Conservation (phyloP, 2,888 invertebrate species). For the Ophion costatus region DNA sequence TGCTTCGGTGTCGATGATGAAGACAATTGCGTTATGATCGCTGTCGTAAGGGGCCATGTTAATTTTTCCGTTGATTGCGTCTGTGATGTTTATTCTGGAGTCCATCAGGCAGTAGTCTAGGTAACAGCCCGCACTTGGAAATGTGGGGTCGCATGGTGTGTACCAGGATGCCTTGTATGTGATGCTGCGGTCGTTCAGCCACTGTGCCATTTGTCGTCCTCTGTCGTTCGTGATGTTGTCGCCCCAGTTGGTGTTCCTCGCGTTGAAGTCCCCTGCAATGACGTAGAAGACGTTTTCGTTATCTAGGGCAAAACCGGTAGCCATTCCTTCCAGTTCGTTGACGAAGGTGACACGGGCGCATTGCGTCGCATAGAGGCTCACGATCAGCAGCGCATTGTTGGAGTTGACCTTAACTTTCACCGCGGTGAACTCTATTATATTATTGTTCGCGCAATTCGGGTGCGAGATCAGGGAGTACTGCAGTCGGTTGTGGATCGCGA, state of each 20-base stretch:
- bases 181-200: constrained; percentile 13
- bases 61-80: constrained; percentile 10
- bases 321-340: constrained; percentile 35
- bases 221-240: constrained; percentile 36
- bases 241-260: constrained; percentile 39
- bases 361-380: constrained; percentile 38
- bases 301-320: not conserved
- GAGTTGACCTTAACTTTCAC: constrained; percentile 5
- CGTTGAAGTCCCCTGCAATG: constrained; percentile 54
- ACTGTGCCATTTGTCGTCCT: constrained; percentile 28
- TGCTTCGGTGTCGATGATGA: constrained; percentile 8
- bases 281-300: constrained; percentile 27
- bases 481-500: constrained; percentile 13
- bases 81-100: constrained; percentile 18
- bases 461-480: constrained; percentile 7
- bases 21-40: constrained; percentile 44
- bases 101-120: constrained; percentile 48
- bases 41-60: constrained; percentile 45
- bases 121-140: constrained; percentile 23
- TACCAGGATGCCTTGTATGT: constrained; percentile 31
- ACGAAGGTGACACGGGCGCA: constrained; percentile 34
- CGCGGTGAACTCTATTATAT: constrained; percentile 39
- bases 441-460: constrained; percentile 11
- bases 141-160: constrained; percentile 30
- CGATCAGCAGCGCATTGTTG: constrained; percentile 9